Base-by-base conservation (phyloP, 2,888 invertebrate species). In the Thysanoteuthis rhombus region DNA sequence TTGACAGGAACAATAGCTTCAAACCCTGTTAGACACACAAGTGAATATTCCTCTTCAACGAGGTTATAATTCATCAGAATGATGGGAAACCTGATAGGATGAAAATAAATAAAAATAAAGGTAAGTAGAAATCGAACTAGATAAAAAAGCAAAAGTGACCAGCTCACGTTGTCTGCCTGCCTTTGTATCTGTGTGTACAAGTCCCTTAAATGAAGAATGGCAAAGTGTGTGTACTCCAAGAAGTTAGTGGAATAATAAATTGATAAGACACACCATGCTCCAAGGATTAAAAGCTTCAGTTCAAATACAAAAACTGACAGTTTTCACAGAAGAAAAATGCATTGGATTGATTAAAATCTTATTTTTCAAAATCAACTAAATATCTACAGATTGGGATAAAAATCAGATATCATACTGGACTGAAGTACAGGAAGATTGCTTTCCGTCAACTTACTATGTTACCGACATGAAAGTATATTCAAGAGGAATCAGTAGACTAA, bases 61-160 rank as follows among this genome's bases (percentile, higher is more conserved):
- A 92, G 92, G 92, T 92, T 92, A 92, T 92, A 92, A 92, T 92
- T 92, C 92, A 92, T 92, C 92, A 45, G 92, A 92, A n/a, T 92
- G 92, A 92, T 92, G 92, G 92, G 92, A 42, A 45, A 42, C 92
- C 92, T 92, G 92, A 42, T 40, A 92, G 45, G n/a, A 92, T 40
- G 92, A 92, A 92, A 92, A 92, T n/a, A 45, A 91, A 91, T 91
- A 91, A 45, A 52, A 52, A 52, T 52, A 52, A 52, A 16, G n/a
- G 5, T 32, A 91, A 12, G 92, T 92, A 45, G 45, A 92, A 40
- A 92, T n/a, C 32, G 42, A 92, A 92, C 36, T n/a, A 6, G n/a
- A 75, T 75, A 75, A n/a, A 75, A n/a, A 75, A 75, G 75, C 75
- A 75, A 75, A 75, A 75, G 16, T 40, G 40, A 45, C 92, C 92